Evolutionary conservation across 2,888 invertebrate genomes (phyloP), one percentile per base, ranked within the genome.

Genomic region (Microctonus hyperodae): DNA sequence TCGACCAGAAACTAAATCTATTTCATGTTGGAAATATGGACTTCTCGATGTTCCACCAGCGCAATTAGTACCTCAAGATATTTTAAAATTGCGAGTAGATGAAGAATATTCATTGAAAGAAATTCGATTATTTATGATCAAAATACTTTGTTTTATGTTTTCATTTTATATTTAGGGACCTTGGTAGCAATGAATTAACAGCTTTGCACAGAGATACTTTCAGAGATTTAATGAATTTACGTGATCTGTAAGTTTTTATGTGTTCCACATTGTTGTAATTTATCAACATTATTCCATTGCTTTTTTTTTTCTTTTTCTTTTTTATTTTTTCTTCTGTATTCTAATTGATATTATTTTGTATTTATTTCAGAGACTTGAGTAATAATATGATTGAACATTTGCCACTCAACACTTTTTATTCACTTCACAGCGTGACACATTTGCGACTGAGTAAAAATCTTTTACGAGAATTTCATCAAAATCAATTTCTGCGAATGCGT

Each of bases 171-270:
- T 88, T 70, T 84, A 93, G 93, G 65, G 92, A 92, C 77, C 84
- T 92, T 68, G 92, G 91, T 20, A 88, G 90, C 3, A 93, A 93
- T 80, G 87, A 87, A 72, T 80, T 92, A 64, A 86, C 88, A 13
- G 90, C 91, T 0, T 80, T 92, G 58, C 90, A 92, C 81, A 90
- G 90, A 78, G 88, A 89, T 69, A 88, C 90, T 0, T 92, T 93
- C 78, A 87, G 87, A 72, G 88, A 88, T 9, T 86, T 93, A 84
- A 85, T 86, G 3, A 87, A 89, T 25, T 83, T 93, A 3, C 86
- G 76, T 44, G 84, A 86, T 67, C 74, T 87, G 87, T 87, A 75
- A 86, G 85, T 84, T 58, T n/a, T 5, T 37, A 25, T 23, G 9
- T 10, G 3, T 23, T n/a, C n/a, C n/a, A n/a, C n/a, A n/a, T n/a